Evolutionary conservation across 2,888 invertebrate species (phyloP), one percentile per base, ranked within the genome.

Genomic region (Galerucella nymphaeae): DNA sequence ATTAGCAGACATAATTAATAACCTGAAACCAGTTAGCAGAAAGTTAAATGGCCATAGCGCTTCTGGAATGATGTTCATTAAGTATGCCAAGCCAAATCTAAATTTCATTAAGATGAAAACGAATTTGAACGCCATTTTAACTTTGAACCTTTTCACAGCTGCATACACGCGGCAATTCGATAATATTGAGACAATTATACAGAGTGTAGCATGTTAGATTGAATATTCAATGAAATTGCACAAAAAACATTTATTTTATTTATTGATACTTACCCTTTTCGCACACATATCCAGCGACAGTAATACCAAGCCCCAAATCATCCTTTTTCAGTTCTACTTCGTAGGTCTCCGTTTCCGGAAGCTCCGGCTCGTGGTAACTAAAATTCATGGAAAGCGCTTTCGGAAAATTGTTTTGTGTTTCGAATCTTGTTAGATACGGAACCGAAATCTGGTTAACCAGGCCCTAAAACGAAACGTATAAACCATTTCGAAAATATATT

Each of bases 231-330:
- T n/a, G n/a, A n/a, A n/a, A n/a, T n/a, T n/a, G n/a, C n/a, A n/a
- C n/a, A n/a, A n/a, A n/a, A 38, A 38, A 38, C 30, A 9, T 30
- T 30, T 8, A 38, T 38, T 38, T 38, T 6, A 38, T 38, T 38
- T 8, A 38, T 48, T 48, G 20, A 13, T 18, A 74, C 77, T 76
- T 78, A 92, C 93, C 92, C 88, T 97, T 96, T 86, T 97, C 97
- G 87, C 98, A 97, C 55, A 98, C 97, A 87, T 98, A 98, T 62
- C 98, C 98, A 3, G 98, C 98, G 67, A 98, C 97, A 3, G 98
- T 98, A 80, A 98, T 97, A 61, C 98, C 98, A 75, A 97, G 89
- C 42, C 98, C 95, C 83, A 96, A 94, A 66, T 80, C 74, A 72
- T 94, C 93, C 87, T 98, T 98, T 82, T 92, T 91, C 76, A 98